phyloP scores from a whole-genome alignment of 92 coral and sea anemone species.

The Zoanthus solanderi region DNA sequence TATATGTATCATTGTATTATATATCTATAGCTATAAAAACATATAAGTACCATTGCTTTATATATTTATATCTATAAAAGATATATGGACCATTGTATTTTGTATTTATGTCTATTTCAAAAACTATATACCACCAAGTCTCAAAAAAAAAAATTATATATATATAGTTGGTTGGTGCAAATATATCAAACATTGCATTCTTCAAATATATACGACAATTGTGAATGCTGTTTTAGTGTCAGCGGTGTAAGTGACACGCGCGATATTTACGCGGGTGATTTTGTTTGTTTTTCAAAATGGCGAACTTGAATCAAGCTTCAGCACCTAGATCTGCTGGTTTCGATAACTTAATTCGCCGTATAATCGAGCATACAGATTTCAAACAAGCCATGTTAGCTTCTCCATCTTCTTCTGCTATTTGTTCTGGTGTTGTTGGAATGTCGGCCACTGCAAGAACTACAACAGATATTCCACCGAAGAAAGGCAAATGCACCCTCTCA shows the following conservation, averaged over 20 bases:
- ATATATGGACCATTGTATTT: too few relatives aligned
- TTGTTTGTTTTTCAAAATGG: background rate
- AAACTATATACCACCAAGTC: too few relatives aligned
- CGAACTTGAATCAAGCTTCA: background rate
- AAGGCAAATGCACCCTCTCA: slow-evolving; percentile 24
- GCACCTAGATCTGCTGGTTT: slow-evolving; percentile 15
- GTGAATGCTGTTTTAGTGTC: background rate
- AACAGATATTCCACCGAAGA: slow-evolving; percentile 33
- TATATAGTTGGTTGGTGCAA: background rate
- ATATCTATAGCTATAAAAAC: too few relatives aligned
- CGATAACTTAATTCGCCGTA: slow-evolving; percentile 25
- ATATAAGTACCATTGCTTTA: too few relatives aligned
- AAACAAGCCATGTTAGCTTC: slow-evolving; percentile 2
- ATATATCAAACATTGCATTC: background rate
- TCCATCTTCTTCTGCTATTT: too few relatives aligned
- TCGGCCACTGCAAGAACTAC: slow-evolving; percentile 39
- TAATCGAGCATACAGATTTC: slow-evolving; percentile 40
- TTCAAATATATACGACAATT: background rate
- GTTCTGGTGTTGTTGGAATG: background rate
- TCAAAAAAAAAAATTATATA: too few relatives aligned
- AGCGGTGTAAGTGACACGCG: background rate
- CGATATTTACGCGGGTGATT: background rate
- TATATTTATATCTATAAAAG: too few relatives aligned
- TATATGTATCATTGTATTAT: too few relatives aligned
- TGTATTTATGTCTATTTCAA: too few relatives aligned